Percentiles rank a stretch among this genome's conserved stretches.
These are phyloP conservation scores for Acrocera orbiculus DNA, from an alignment of 2,888 invertebrate genomes.

Conservation along the genomic window DNA sequence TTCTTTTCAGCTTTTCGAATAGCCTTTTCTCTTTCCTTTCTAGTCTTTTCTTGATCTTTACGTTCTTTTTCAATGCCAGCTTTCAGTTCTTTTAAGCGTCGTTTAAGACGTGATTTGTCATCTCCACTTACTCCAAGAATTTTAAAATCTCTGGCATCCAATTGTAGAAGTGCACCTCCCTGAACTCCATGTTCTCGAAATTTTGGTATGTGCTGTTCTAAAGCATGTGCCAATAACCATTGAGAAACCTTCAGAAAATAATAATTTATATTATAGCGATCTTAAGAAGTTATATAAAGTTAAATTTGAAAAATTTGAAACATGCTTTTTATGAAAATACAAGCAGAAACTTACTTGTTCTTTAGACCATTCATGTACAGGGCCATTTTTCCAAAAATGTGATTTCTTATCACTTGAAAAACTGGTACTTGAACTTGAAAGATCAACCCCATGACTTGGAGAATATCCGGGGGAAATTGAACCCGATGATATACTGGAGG, in stretches of 20 bases:
- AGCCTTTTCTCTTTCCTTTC: conserved; percentile 66
- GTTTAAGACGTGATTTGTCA: conserved; percentile 67
- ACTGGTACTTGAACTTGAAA: conserved; percentile 41
- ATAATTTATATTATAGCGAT: too few species aligned
- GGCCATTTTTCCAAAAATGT: conserved; percentile 49
- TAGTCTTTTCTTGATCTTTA: conserved; percentile 66
- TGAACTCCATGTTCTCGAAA: conserved; percentile 79
- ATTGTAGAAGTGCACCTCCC: conserved; percentile 63
- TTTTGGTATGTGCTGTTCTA: conserved; percentile 74
- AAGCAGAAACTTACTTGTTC: conserved; percentile 40
- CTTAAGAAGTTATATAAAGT: too few species aligned
- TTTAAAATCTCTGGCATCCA: conserved; percentile 87
- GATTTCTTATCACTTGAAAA: conserved; percentile 43
- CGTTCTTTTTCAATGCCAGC: conserved; percentile 52
- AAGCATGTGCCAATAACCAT: conserved; percentile 66
- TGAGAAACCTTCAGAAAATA: conserved; percentile 59
- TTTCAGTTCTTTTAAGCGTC: conserved; percentile 69
- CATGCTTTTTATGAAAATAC: too few species aligned
- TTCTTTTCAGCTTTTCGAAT: conserved; percentile 74
- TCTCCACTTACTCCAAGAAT: conserved; percentile 60
- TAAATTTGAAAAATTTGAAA: too few species aligned
- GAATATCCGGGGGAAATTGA: conserved; percentile 37
- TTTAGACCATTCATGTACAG: conserved; percentile 59
- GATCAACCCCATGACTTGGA: conserved; percentile 35
- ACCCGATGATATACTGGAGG: conserved; percentile 46